Percentiles rank a stretch among this genome's conserved stretches.
Evolutionary conservation across 2,888 invertebrate genomes (phyloP).

Genomic region (Diogma glabrata): DNA sequence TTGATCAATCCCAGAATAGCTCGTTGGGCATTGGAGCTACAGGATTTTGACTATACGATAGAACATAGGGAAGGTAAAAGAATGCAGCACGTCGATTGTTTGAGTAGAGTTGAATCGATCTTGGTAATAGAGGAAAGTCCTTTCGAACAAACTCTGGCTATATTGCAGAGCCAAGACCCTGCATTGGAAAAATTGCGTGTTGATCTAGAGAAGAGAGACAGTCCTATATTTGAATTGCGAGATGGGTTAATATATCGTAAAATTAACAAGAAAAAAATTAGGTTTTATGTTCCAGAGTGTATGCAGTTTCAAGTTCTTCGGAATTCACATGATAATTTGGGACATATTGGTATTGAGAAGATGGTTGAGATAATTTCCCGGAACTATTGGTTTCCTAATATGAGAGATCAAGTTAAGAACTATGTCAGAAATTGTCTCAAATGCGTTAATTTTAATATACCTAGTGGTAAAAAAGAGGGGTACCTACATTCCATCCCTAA

Average conservation of each 20-base stretch:
- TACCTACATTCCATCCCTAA: slow-evolving; percentile 7
- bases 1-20: too few relatives aligned
- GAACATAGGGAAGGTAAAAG: too few relatives aligned
- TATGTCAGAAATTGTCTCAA: slow-evolving; percentile 10
- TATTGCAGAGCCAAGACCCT: neutral
- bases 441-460: slow-evolving; percentile 1
- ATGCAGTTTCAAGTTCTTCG: slow-evolving; percentile 6
- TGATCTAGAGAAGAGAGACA: neutral
- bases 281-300: slow-evolving; percentile 10
- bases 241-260: slow-evolving; percentile 10
- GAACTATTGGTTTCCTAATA: neutral
- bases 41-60: too few relatives aligned
- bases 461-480: slow-evolving; percentile 7
- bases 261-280: neutral
- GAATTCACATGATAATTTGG: slow-evolving; percentile 9
- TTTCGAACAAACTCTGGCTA: neutral
- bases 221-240: slow-evolving; percentile 6
- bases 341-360: slow-evolving; percentile 9
- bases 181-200: too few relatives aligned
- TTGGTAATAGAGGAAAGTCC: too few relatives aligned
- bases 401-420: neutral
- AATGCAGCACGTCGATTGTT: too few relatives aligned
- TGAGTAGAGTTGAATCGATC: too few relatives aligned
- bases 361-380: neutral
- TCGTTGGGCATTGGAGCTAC: too few relatives aligned